phyloP scores from a whole-genome alignment of 2,888 invertebrate genomes.

The Liodrosophila aerea region DNA sequence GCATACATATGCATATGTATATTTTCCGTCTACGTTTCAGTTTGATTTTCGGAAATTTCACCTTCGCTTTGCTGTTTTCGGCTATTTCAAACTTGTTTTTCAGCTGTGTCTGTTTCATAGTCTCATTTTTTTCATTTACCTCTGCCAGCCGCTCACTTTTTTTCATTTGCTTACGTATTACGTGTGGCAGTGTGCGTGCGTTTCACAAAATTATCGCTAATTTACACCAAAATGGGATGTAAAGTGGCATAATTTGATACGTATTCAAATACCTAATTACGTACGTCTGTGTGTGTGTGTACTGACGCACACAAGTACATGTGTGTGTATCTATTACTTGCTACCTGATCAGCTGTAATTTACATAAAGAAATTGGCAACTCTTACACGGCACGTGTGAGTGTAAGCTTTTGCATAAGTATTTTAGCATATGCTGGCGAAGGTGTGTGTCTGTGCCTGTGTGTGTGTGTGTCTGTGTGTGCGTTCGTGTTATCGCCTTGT shows the following conservation, averaged over 20 bases:
- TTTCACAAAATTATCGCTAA: constrained; percentile 68
- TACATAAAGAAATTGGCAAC: constrained; percentile 63
- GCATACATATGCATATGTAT: constrained; percentile 62
- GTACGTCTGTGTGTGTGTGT: background rate
- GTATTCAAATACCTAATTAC: constrained; percentile 35
- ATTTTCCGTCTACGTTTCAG: constrained; percentile 77
- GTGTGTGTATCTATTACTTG: constrained; percentile 11
- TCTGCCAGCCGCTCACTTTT: constrained; percentile 73
- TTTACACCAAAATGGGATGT: constrained; percentile 60
- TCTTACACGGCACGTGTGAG: constrained; percentile 57
- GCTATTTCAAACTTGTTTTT: constrained; percentile 74
- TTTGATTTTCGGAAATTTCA: constrained; percentile 75
- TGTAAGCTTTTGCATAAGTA: constrained; percentile 27
- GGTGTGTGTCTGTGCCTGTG: constrained; percentile 12
- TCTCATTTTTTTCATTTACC: constrained; percentile 61
- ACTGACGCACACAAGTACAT: background rate
- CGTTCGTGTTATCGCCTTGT: constrained; percentile 43
- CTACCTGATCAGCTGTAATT: constrained; percentile 62
- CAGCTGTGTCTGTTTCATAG: constrained; percentile 71
- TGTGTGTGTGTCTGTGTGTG: constrained; percentile 27
- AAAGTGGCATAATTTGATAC: constrained; percentile 57
- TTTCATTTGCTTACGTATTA: constrained; percentile 77
- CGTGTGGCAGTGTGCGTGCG: constrained; percentile 62
- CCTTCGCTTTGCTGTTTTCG: constrained; percentile 77
- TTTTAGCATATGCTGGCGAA: constrained; percentile 16